These are phyloP conservation scores for Furcifer pardalis DNA, from an alignment of 2,797 vertebrate genomes.

Conservation along the genomic window DNA sequence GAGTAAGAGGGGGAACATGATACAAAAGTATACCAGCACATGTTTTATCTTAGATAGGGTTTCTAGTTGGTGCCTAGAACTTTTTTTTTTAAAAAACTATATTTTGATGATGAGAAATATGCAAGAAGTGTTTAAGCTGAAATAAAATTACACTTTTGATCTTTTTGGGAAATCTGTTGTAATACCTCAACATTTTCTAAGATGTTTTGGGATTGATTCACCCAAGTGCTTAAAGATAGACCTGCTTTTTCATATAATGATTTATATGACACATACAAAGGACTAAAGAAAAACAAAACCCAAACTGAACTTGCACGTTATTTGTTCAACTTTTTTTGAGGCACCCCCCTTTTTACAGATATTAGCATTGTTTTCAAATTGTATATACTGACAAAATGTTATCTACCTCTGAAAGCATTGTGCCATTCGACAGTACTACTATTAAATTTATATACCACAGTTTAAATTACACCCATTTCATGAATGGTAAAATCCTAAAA, in stretches of 20 bases:
- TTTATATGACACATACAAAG: conserved; percentile 62
- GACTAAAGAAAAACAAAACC: conserved; percentile 60
- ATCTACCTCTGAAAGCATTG: conserved; percentile 79
- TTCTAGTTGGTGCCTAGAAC: conserved; percentile 52
- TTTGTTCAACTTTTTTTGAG: conserved; percentile 63
- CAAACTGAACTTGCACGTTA: conserved; percentile 48
- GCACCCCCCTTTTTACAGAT: conserved; percentile 77
- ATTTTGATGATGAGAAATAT: conserved; percentile 54
- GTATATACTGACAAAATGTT: conserved; percentile 81
- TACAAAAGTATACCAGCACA: conserved; percentile 22
- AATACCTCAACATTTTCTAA: conserved; percentile 49
- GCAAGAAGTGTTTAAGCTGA: conserved; percentile 59
- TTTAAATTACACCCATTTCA: conserved; percentile 84
- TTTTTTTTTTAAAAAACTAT: conserved; percentile 36
- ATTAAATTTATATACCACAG: conserved; percentile 81
- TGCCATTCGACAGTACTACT: conserved; percentile 80
- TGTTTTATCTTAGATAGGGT: conserved; percentile 38
- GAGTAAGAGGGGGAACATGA: not conserved
- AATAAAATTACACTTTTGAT: conserved; percentile 32
- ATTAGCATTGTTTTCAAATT: conserved; percentile 72
- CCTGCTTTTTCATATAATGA: conserved; percentile 57
- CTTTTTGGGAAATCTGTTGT: conserved; percentile 33
- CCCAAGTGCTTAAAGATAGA: conserved; percentile 63
- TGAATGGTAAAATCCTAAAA: conserved; percentile 82
- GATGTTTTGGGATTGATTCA: conserved; percentile 58